Evolutionary conservation across 2,113 vertebrate species (phyloP), one percentile per base, ranked within the genome.

Genomic region (Myiozetetes cayanensis): DNA sequence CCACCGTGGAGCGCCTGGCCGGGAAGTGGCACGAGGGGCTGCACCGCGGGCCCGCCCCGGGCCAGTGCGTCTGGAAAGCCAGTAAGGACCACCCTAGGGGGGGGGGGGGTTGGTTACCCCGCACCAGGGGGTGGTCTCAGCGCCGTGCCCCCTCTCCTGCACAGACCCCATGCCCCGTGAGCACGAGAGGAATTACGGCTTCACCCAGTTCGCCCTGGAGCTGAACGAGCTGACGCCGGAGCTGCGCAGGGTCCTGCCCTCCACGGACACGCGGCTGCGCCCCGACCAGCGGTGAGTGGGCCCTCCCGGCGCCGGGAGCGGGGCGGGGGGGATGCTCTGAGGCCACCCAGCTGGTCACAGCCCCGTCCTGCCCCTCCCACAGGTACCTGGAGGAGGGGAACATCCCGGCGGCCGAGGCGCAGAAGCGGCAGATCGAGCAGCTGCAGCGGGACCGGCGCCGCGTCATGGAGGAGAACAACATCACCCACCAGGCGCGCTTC

Each of bases 11-110:
- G 95, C 98, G 98, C 7, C 98, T 99, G 35, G 98, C 98, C 0
- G 99, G 99, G 17, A 98, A 98, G 39, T 99, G 99, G 99, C 98
- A 99, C 10, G 98, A 99, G 80, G 99, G 98, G 37, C 98, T 99
- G 74, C 99, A 98, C 97, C 98, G 98, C 6, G 99, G 99, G 25
- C 98, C 98, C 0, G 85, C 98, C 6, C 85, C 98, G 0, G 95
- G 98, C 4, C 98, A 98, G 81, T 99, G 98, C 97, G 93, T 99
- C 97, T 99, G 99, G 99, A 99, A 98, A 90, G 98, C 99, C 83
- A 98, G 99, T 99, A 96, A 98, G 98, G 35, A 66, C 12, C 33
- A 1, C n/a, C 58, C 41, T 0, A 24, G 41, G 41, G 41, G 9
- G 33, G 9, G 27, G 63, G 17, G 78, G 27, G 6, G 27, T 13